Evolutionary conservation across 2,113 vertebrate genomes (phyloP), one percentile per base, ranked within the genome.

Genomic region (Cyprichromis sp.): DNA sequence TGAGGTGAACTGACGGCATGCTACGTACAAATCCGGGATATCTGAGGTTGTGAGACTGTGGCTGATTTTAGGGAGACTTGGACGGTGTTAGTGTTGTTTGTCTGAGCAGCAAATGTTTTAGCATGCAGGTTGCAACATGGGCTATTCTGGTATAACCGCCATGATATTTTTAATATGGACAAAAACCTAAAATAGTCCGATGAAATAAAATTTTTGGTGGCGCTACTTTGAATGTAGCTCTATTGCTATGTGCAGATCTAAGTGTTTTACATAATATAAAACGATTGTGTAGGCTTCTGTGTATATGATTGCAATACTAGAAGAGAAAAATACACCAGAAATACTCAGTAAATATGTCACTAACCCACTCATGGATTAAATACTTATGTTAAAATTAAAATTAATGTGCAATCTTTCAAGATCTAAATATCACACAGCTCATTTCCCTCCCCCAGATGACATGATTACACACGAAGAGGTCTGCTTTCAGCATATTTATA

Each of bases 1-100:
- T 94, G 98, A 99, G 98, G 98, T 99, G 94, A 96, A 89, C 79
- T 66, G 17, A 85, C 42, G 47, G 83, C 83, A 78, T 63, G 79
- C 19, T 9, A 24, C 16, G 7, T 8, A 34, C 14, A 84, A 16
- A 16, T 88, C 9, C 40, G 29, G 61, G 52, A n/a, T 26, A 4
- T 80, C 84, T 21, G 42, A 50, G 19, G 71, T 34, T 36, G 59
- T 52, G 11, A 50, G 31, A 63, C 12, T 26, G 55, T n/a, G n/a
- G 29, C 2, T 86, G 55, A 54, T 21, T 80, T 45, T 29, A 16
- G 63, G 13, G 14, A 55, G 34, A 53, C 47, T 19, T 53, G 61
- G 42, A 10, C 38, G 29, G 73, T 85, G 50, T 78, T 71, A 68
- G 52, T 82, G 57, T 84, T 82, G 38, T 40, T 29, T 57, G 85